These are phyloP conservation scores for Lerema accius DNA, from an alignment of 1,140 invertebrate species.

Conservation along the genomic window DNA sequence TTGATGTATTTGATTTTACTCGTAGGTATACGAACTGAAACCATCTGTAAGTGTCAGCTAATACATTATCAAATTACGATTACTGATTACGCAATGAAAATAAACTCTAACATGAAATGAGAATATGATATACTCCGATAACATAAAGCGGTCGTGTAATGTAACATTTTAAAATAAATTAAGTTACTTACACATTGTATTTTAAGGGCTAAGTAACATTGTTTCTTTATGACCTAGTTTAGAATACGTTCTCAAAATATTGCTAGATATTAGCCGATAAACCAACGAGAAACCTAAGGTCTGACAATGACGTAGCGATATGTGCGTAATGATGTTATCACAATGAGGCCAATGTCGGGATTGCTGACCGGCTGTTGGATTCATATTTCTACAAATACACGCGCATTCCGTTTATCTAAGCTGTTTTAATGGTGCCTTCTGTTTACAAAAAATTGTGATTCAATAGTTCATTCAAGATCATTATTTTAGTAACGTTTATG, in stretches of 20 bases:
- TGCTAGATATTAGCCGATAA: neutral
- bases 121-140: too few relatives aligned
- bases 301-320: conserved; percentile 51
- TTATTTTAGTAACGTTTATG: neutral
- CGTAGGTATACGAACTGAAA: too few relatives aligned
- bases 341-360: conserved; percentile 66
- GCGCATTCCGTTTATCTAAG: conserved; percentile 28
- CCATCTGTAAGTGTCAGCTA: too few relatives aligned
- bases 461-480: conserved; percentile 7
- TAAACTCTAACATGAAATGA: too few relatives aligned
- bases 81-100: too few relatives aligned
- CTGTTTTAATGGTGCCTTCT: conserved; percentile 12
- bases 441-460: conserved; percentile 11
- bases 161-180: too few relatives aligned
- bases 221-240: too few relatives aligned
- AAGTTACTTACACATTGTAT: too few relatives aligned
- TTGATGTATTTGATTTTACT: too few relatives aligned
- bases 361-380: conserved; percentile 54
- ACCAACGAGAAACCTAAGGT: conserved; percentile 26
- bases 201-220: too few relatives aligned
- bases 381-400: conserved; percentile 47
- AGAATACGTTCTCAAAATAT: neutral
- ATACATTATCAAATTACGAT: too few relatives aligned
- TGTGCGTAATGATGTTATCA: conserved; percentile 54
- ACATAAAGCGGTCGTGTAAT: too few relatives aligned